Base-by-base conservation (phyloP, 23 tunicate genomes). In the Ciona savignyi region DNA sequence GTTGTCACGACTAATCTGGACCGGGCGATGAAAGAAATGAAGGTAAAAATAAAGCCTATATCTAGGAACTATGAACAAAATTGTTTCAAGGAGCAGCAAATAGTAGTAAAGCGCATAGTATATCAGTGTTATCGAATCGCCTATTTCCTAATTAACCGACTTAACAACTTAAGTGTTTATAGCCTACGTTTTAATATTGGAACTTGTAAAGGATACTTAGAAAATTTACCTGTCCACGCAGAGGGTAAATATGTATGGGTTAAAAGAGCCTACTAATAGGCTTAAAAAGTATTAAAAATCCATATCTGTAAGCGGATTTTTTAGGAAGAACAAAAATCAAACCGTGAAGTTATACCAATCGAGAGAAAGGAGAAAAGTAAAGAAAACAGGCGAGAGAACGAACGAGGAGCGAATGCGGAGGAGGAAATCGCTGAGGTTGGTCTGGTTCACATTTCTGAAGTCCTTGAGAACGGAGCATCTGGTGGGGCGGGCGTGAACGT, bases 1-100 rank as follows among this genome's bases (percentile, higher is more conserved):
- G 97, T 91, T 30, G 86, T 91, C 0, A 91, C 97, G 2, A 91
- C 93, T 0, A 91, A 91, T 75, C 76, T 91, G 63, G 97, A 91
- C 30, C 51, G 62, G 66, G 86, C 78, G 23, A 80, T 85, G 86
- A 80, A 72, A 61, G 84, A 91, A 78, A 78, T 76, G 82, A 85
- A 85, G 80, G 97, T 85, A 69, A 4, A 25, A n/a, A n/a, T n/a
- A 11, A 11, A 49, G 20, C 20, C 15, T 11, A 49, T 20, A 49
- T 11, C 61, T 11, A 49, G 61, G 15, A 11, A 11, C 61, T 49
- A 11, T 20, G n/a, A n/a, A n/a, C n/a, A n/a, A n/a, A n/a, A n/a
- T n/a, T n/a, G n/a, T n/a, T n/a, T n/a, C n/a, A n/a, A n/a, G n/a
- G n/a, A n/a, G n/a, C n/a, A n/a, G n/a, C n/a, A n/a, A n/a, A n/a